Conservation (phyloP, 1,140 invertebrate genomes). For the Oryctes rhinoceros region DNA sequence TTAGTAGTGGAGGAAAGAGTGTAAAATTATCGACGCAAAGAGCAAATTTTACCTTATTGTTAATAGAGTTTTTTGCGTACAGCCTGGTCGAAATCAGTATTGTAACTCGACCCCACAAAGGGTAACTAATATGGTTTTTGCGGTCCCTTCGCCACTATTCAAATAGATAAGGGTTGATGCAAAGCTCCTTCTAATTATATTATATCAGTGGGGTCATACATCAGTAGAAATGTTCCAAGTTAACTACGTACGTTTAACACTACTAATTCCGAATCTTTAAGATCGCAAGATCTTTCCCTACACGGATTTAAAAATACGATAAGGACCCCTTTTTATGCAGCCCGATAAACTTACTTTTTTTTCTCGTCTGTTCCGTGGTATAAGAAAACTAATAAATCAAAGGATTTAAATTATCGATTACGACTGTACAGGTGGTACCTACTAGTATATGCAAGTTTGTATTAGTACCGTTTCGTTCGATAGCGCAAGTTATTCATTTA, state of each 20-base stretch:
- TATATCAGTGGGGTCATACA: constrained; percentile 61
- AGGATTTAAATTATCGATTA: background rate
- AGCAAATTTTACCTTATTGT: constrained; percentile 33
- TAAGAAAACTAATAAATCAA: background rate
- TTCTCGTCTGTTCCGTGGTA: background rate
- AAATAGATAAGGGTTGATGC: constrained; percentile 61
- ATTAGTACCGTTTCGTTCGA: constrained; percentile 3
- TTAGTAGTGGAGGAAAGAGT: background rate
- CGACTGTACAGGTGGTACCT: too few relatives aligned
- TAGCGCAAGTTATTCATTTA: constrained; percentile 35
- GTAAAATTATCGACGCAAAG: background rate
- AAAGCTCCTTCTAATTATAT: constrained; percentile 60
- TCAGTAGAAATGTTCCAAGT: constrained; percentile 48
- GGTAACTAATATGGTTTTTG: constrained; percentile 61
- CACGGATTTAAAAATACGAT: background rate
- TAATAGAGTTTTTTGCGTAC: constrained; percentile 38
- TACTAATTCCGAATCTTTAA: constrained; percentile 23
- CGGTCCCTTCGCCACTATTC: constrained; percentile 59
- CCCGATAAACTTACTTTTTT: background rate
- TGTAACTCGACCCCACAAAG: constrained; percentile 56
- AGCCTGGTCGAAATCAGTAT: constrained; percentile 46
- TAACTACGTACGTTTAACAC: constrained; percentile 22
- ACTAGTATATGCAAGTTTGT: background rate
- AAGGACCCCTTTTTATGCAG: background rate
- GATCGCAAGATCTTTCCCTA: background rate